A percentile compares a stretch with the other conserved stretches of the same genome.
These are phyloP conservation scores for Actenoides hombroni DNA, from an alignment of 2,113 vertebrate genomes.

Conservation along the genomic window DNA sequence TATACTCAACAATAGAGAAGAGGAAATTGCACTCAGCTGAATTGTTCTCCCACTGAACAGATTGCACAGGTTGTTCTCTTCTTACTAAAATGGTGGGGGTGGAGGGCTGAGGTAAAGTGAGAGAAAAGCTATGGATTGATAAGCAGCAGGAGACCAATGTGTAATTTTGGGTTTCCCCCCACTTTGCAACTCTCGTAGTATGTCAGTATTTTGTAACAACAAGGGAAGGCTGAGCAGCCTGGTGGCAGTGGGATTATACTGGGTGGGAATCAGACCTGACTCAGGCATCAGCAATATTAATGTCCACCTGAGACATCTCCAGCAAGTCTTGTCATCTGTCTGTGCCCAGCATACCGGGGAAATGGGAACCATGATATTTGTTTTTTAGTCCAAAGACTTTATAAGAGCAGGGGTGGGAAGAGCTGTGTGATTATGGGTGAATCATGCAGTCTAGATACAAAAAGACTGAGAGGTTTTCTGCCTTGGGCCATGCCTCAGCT, in stretches of 20 bases:
- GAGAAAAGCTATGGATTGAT: neutral
- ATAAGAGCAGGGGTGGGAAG: neutral
- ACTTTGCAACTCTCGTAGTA: accelerated
- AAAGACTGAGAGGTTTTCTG: neutral
- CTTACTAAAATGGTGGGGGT: neutral
- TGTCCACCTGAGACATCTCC: neutral
- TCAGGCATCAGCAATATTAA: neutral
- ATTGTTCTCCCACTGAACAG: neutral
- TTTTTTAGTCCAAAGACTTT: neutral
- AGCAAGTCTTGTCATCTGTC: too few species aligned
- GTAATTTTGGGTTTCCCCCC: neutral
- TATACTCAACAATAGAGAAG: neutral
- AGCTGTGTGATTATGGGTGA: neutral
- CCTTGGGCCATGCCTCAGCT: neutral
- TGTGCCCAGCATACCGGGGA: accelerated
- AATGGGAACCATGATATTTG: accelerated
- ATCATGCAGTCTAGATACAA: accelerated
- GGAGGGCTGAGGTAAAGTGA: neutral
- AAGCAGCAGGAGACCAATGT: neutral
- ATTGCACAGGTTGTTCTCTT: neutral
- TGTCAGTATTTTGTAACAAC: neutral
- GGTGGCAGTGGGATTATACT: neutral
- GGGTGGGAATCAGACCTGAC: neutral
- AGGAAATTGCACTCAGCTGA: neutral
- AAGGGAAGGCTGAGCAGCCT: neutral